Base-by-base conservation (phyloP, 2,797 vertebrate species). In the Microctenopoma stevenorrisi region DNA sequence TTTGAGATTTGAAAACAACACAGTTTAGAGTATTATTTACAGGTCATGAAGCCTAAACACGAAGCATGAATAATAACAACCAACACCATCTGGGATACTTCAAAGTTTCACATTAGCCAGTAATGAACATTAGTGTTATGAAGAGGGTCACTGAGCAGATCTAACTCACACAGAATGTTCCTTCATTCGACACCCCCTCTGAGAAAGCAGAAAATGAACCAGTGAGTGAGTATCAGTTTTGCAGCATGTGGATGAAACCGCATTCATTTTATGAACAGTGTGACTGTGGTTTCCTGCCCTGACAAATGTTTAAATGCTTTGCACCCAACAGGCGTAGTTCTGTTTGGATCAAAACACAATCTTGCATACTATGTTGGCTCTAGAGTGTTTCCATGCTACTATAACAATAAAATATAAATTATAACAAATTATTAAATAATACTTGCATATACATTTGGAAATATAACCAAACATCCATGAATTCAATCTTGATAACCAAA, bases 1-100 rank as follows among this genome's bases (percentile, higher is more conserved):
- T 83, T 84, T 88, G 74, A 85, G 87, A 85, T 88, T 88, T 87
- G 84, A 88, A 84, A 82, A 84, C 81, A 87, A 78, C 79, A 84
- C 83, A 74, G 89, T 87, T 90, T 81, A 85, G 83, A 79, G 64
- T 77, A 82, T 92, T 92, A 93, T 92, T 93, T 93, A 92, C 92
- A 93, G 93, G 93, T 93, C 93, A 91, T 82, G 86, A 87, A 86
- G 85, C 87, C 86, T 76, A 81, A 92, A 91, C 83, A 81, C 73
- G 71, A 72, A 89, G 82, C 84, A 85, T 92, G 88, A 92, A 92
- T 91, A 90, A 93, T 91, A 91, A 93, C 90, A 79, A 78, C 77
- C 78, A 74, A 81, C 86, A 79, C 91, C 93, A 94, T 93, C 91
- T 94, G 93, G 89, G 86, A 66, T 88, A 89, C 91, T 92, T 93